Evolutionary conservation across 2,888 invertebrate species (phyloP).

Genomic region (Trissolcus brochymenae): DNA sequence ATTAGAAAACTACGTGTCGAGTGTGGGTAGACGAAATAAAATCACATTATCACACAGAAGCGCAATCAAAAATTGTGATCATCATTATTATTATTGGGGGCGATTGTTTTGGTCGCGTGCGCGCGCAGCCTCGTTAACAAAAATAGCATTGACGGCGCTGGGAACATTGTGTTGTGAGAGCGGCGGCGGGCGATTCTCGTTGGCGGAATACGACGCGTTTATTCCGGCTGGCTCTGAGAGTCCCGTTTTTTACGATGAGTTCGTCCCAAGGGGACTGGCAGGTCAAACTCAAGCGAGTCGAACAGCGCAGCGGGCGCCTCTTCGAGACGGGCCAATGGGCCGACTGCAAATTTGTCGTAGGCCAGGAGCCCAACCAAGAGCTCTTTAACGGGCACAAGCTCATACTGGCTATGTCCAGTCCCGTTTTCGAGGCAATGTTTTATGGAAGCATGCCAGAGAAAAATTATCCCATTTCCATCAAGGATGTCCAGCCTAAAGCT

Average conservation of each 20-base stretch:
- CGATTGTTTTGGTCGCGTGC: slow-evolving; percentile 14
- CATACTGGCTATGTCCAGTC: slow-evolving; percentile 90
- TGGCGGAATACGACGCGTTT: neutral
- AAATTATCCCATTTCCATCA: slow-evolving; percentile 85
- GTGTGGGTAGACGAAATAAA: neutral
- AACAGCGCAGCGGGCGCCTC: slow-evolving; percentile 85
- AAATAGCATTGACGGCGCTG: slow-evolving; percentile 13
- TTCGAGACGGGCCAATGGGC: slow-evolving; percentile 89
- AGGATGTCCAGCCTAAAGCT: slow-evolving; percentile 91
- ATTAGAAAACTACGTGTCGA: neutral
- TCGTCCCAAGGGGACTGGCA: slow-evolving; percentile 85
- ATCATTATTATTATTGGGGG: neutral
- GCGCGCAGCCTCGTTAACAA: slow-evolving; percentile 2
- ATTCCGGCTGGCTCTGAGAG: neutral
- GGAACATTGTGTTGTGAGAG: neutral
- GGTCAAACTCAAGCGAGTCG: slow-evolving; percentile 82
- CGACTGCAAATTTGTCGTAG: slow-evolving; percentile 89
- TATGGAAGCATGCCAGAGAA: slow-evolving; percentile 90
- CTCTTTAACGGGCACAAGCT: slow-evolving; percentile 86
- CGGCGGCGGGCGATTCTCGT: neutral
- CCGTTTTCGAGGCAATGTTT: slow-evolving; percentile 93
- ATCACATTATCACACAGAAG: neutral
- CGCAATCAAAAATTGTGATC: neutral
- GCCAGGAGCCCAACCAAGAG: slow-evolving; percentile 86
- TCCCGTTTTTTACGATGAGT: slow-evolving; percentile 73